Conservation (phyloP, 1,140 invertebrate species). For the fruit fly (Drosophila melanogaster) region Release_6_plus_ISO1_MT NT_037436.4:14569501-14570000, state of each 20-base stretch:
- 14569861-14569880: conserved; percentile 73
- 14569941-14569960: conserved; percentile 1
- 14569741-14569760: conserved; percentile 64
- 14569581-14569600: conserved; percentile 76
- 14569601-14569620: conserved; percentile 37
- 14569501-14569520: conserved; percentile 6
- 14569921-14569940: conserved; percentile 4
- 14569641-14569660: conserved; percentile 50
- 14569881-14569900: conserved; percentile 81
- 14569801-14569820: conserved; percentile 12
- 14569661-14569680: conserved; percentile 34
- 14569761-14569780: conserved; percentile 66
- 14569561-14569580: conserved; percentile 36
- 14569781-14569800: conserved; percentile 4
- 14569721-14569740: conserved; percentile 19
- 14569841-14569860: conserved; percentile 79
- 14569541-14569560: conserved; percentile 46
- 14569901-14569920: conserved; percentile 75
- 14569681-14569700: conserved; percentile 82
- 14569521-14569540: conserved; percentile 13
- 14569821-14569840: conserved; percentile 63
- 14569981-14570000: no score
- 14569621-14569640: conserved; percentile 7
- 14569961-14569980: conserved; percentile 20
- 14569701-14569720: conserved; percentile 26